These are phyloP conservation scores for Tupaia chinensis DNA, from an alignment of 2,113 vertebrate species.

Conservation along the genomic window DNA sequence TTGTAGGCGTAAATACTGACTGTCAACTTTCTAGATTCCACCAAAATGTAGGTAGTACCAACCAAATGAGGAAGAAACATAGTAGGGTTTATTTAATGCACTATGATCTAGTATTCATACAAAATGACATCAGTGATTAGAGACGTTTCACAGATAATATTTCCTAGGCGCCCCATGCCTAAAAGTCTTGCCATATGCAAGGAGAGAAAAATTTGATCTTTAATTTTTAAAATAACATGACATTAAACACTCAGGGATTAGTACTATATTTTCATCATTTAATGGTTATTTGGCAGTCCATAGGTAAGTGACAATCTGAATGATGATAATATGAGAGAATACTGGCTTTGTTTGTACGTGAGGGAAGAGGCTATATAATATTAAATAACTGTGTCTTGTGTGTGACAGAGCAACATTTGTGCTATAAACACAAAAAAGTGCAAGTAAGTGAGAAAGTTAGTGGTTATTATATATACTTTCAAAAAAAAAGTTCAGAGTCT, in stretches of 20 bases:
- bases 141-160: conserved; percentile 53
- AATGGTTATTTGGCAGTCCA: conserved; percentile 41
- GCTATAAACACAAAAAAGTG: conserved; percentile 6
- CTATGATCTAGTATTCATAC: conserved; percentile 34
- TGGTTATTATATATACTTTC: conserved; percentile 8
- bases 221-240: conserved; percentile 36
- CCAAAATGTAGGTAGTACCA: conserved; percentile 12
- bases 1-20: neutral
- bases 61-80: conserved; percentile 45
- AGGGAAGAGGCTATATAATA: conserved; percentile 33
- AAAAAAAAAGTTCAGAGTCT: conserved; percentile 54
- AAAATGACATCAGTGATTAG: conserved; percentile 27
- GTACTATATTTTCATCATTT: conserved; percentile 34
- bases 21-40: conserved; percentile 44
- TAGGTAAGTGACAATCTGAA: conserved; percentile 53
- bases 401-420: neutral
- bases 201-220: conserved; percentile 10
- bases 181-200: conserved; percentile 36
- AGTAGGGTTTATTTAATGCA: conserved; percentile 30
- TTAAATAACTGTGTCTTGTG: conserved; percentile 31
- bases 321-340: conserved; percentile 58
- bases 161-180: conserved; percentile 33
- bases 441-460: conserved; percentile 42
- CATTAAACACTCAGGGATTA: conserved; percentile 65
- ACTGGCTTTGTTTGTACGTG: neutral